phyloP scores from a whole-genome alignment of 2,888 invertebrate genomes.

The Aphrophora alni region DNA sequence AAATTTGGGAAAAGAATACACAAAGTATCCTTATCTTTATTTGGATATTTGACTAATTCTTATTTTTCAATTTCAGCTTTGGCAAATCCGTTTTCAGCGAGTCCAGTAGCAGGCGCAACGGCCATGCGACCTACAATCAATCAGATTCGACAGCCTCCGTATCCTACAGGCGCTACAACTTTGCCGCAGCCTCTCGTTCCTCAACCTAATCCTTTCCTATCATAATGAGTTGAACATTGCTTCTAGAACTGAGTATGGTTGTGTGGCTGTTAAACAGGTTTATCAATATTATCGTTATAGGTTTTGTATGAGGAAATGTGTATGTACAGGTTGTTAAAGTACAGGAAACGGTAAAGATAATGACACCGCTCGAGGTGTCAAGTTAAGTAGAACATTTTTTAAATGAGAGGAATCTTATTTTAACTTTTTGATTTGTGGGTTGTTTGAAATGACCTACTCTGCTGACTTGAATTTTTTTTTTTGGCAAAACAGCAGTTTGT shows the following conservation, averaged over 20 bases:
- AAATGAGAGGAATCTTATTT: too few species aligned
- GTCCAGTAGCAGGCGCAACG: slow-evolving; percentile 38
- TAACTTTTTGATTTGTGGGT: too few species aligned
- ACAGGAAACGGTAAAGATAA: too few species aligned
- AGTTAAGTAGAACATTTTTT: too few species aligned
- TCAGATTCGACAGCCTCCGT: slow-evolving; percentile 27
- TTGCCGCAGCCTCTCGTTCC: slow-evolving; percentile 51
- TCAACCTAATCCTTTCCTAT: slow-evolving; percentile 70
- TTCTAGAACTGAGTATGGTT: not conserved
- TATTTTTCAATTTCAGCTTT: slow-evolving; percentile 41
- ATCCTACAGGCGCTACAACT: slow-evolving; percentile 36
- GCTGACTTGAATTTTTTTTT: too few species aligned
- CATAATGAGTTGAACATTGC: slow-evolving; percentile 59
- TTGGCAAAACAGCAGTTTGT: too few species aligned
- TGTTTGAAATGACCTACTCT: too few species aligned
- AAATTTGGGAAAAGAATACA: too few species aligned
- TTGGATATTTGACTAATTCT: too few species aligned
- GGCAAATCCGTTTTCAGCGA: slow-evolving; percentile 49
- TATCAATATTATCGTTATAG: not conserved
- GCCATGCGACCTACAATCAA: slow-evolving; percentile 42
- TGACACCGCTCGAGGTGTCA: too few species aligned
- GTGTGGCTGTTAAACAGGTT: not conserved
- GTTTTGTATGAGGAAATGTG: not conserved
- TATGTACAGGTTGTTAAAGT: too few species aligned
- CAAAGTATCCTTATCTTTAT: too few species aligned